A percentile compares a stretch with the other conserved stretches of the same genome.
Conservation (phyloP, 1,140 invertebrate genomes). For the Megalonaias nervosa region DNA sequence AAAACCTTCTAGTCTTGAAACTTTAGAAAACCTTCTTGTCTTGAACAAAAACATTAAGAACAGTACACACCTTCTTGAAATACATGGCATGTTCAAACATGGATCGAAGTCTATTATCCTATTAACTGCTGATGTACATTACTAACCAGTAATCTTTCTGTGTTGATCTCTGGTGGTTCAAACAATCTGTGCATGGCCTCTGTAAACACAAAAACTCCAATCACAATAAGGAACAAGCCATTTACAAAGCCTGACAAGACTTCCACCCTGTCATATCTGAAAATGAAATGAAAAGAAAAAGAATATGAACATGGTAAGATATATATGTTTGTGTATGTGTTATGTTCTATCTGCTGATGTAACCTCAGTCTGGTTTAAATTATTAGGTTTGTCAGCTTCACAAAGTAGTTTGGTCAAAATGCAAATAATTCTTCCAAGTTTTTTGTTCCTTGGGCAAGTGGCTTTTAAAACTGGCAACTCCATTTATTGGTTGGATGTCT, state of each 20-base stretch:
- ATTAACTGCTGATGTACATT: background rate
- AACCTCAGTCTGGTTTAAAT: background rate
- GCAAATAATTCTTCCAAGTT: no score
- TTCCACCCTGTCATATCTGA: conserved; percentile 92
- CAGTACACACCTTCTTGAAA: no score
- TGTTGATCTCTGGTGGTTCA: conserved; percentile 76
- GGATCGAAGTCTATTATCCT: background rate
- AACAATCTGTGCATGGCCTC: conserved; percentile 87
- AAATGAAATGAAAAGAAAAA: conserved; percentile 30
- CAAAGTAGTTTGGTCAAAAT: no score
- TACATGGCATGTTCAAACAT: no score
- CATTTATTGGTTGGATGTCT: no score
- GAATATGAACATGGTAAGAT: no score
- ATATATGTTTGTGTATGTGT: no score
- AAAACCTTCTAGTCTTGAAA: no score
- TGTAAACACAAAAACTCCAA: conserved; percentile 96
- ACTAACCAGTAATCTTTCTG: conserved; percentile 74
- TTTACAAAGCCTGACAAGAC: conserved; percentile 97
- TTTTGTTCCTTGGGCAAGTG: no score
- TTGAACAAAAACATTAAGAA: no score
- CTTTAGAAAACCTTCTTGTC: no score
- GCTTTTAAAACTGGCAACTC: no score
- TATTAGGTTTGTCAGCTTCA: background rate
- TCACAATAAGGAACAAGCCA: conserved; percentile 94
- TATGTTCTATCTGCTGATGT: background rate